Evolutionary conservation across 2,797 vertebrate genomes (phyloP).

Genomic region (Tympanoctomys barrerae): DNA sequence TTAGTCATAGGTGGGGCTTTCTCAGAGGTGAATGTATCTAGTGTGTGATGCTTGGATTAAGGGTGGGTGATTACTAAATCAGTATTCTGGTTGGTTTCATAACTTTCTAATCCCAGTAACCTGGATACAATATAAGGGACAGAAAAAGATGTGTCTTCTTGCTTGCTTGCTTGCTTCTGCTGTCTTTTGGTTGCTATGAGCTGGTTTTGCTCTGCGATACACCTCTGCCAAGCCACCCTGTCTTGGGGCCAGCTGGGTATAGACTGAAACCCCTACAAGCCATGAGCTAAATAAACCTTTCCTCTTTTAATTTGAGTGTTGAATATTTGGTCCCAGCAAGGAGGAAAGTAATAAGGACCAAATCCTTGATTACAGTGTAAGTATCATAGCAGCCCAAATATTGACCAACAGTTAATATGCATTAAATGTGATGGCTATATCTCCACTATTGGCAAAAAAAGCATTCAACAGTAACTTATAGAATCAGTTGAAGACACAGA

Average conservation of each 20-base stretch:
- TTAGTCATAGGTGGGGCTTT: not conserved
- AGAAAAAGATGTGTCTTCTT: not conserved
- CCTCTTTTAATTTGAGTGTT: not conserved
- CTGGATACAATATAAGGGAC: not conserved
- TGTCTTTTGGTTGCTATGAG: not conserved
- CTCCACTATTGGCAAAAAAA: not conserved
- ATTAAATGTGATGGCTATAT: not conserved
- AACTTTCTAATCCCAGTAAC: not conserved
- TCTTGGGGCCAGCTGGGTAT: not conserved
- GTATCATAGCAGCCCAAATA: not conserved
- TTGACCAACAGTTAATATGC: not conserved
- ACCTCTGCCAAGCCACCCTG: not conserved
- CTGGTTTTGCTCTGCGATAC: not conserved
- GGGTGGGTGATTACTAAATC: not conserved
- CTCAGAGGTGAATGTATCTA: not conserved
- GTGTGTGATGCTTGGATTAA: not conserved
- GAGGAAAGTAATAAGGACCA: not conserved
- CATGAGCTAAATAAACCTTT: not conserved
- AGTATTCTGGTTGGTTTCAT: not conserved
- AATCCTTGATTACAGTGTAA: not conserved
- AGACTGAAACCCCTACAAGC: not conserved
- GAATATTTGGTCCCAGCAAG: not conserved
- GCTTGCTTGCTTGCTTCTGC: not conserved
- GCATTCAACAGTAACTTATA: not conserved
- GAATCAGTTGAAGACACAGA: not conserved